Percentiles rank a stretch among this genome's conserved stretches.
Evolutionary conservation across 2,113 vertebrate genomes (phyloP).

Genomic region (Tinamus guttatus): DNA sequence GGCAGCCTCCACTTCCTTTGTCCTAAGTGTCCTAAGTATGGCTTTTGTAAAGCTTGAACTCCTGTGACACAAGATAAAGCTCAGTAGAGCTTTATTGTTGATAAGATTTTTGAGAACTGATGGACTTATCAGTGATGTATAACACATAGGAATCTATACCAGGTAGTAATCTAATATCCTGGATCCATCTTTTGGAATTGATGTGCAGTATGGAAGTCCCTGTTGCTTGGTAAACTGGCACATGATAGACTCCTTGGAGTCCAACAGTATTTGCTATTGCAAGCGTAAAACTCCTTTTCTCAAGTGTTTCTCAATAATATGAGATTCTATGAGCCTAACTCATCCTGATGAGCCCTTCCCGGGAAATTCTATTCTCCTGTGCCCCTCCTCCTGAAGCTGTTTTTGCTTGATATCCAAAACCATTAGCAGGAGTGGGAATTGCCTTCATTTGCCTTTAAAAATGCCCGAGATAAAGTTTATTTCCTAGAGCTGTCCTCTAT

Average conservation of each 20-base stretch:
- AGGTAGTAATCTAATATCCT: background rate
- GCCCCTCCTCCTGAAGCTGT: background rate
- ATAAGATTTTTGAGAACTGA: background rate
- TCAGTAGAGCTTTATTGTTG: background rate
- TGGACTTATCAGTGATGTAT: background rate
- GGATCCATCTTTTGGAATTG: accelerated
- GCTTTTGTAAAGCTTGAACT: background rate
- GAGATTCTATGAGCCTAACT: background rate
- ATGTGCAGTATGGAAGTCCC: background rate
- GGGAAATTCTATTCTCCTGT: background rate
- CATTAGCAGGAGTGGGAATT: background rate
- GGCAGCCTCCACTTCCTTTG: background rate
- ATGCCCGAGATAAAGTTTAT: background rate
- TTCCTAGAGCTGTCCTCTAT: background rate
- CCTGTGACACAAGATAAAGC: background rate
- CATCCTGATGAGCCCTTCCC: background rate
- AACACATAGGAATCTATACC: background rate
- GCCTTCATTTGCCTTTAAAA: background rate
- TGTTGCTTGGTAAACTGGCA: background rate
- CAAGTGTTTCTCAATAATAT: background rate
- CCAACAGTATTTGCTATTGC: background rate
- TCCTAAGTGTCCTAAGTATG: background rate
- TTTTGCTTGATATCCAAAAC: background rate
- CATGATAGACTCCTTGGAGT: background rate
- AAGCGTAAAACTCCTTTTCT: background rate